Evolutionary conservation across 2,888 invertebrate species (phyloP).

Genomic region (Andrena bicolor): DNA sequence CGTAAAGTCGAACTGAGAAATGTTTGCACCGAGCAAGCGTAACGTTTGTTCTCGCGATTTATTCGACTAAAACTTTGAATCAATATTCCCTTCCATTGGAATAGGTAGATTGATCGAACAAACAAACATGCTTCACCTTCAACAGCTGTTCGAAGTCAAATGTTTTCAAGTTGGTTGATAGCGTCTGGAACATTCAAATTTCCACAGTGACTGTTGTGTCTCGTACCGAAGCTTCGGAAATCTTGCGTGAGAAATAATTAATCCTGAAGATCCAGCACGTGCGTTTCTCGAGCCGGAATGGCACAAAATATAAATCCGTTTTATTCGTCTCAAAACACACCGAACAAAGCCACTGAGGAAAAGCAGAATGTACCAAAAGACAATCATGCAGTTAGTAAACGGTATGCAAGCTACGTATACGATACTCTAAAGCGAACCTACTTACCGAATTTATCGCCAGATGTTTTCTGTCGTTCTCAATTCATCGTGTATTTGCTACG

Average conservation of each 20-base stretch:
- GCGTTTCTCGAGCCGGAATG: constrained; percentile 86
- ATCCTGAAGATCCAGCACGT: constrained; percentile 19
- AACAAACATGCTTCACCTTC: constrained; percentile 44
- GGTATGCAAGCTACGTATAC: constrained; percentile 86
- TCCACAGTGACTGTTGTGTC: constrained; percentile 79
- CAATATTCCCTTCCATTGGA: not conserved
- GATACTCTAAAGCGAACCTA: not conserved
- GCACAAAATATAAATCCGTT: constrained; percentile 95
- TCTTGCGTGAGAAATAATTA: constrained; percentile 47
- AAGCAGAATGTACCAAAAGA: constrained; percentile 90
- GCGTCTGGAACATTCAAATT: constrained; percentile 80
- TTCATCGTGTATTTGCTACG: not conserved
- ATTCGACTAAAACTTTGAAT: not conserved
- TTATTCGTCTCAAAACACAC: constrained; percentile 90
- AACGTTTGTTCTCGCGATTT: not conserved
- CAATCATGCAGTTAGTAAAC: constrained; percentile 96
- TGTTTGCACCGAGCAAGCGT: not conserved
- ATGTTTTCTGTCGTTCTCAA: not conserved
- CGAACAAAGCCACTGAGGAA: constrained; percentile 92
- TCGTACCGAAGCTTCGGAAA: constrained; percentile 62
- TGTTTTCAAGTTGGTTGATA: constrained; percentile 74
- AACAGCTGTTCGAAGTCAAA: constrained; percentile 76
- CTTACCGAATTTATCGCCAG: not conserved
- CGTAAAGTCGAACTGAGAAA: not conserved
- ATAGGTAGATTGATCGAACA: constrained; percentile 7